Conservation (phyloP, 2,797 vertebrate species). For the Arnoldichthys spilopterus region DNA sequence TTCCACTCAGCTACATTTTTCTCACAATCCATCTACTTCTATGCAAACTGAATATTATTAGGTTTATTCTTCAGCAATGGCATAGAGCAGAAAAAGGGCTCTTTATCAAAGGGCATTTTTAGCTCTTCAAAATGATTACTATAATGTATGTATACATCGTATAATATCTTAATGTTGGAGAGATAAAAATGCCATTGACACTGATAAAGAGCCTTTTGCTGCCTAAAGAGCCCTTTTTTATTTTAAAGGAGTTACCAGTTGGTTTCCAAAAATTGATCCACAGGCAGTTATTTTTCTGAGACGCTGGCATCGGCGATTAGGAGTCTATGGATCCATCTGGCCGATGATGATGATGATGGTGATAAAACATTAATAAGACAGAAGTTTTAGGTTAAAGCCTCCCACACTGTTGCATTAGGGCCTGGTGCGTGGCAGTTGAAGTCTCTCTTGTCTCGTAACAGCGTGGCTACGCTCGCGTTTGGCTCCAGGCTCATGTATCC, state of each 20-base stretch:
- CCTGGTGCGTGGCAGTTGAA: conserved; percentile 3
- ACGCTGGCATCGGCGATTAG: not conserved
- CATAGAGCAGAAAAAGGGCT: no score
- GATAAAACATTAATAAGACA: conserved; percentile 26
- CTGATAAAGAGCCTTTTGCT: no score
- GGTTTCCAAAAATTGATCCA: no score
- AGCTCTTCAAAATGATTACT: no score
- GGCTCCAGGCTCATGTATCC: conserved; percentile 49
- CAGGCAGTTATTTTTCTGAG: not conserved
- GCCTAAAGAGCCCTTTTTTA: no score
- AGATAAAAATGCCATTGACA: no score
- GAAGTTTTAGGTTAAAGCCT: conserved; percentile 17
- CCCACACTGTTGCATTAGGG: conserved; percentile 8
- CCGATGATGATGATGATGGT: conserved; percentile 15
- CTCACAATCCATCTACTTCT: not conserved
- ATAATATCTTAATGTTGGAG: no score
- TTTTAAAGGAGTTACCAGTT: no score
- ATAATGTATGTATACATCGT: no score
- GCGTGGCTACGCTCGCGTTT: conserved; percentile 22
- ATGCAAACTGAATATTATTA: not conserved
- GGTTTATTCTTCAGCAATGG: not conserved
- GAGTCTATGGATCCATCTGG: conserved; percentile 32
- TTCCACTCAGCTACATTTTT: conserved; percentile 13
- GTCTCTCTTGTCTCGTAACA: conserved; percentile 46
- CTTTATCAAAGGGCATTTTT: no score